Conservation (phyloP, 2,113 vertebrate genomes). For the Ochotona princeps region DNA sequence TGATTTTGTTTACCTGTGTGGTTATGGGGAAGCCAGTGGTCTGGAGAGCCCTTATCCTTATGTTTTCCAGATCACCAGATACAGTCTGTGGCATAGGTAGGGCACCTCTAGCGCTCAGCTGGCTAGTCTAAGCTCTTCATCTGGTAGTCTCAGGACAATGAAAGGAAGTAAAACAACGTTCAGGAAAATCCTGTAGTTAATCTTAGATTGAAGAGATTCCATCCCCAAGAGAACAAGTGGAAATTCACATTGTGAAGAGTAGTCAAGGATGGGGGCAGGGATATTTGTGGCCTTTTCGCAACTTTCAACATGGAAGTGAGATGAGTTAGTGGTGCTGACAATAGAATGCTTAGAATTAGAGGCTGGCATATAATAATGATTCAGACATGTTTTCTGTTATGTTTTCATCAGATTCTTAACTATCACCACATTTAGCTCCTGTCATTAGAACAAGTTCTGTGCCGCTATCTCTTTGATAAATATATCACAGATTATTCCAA, state of each 20-base stretch:
- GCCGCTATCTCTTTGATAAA: not conserved
- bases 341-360: slow-evolving; percentile 1
- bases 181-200: not conserved
- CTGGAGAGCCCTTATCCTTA: not conserved
- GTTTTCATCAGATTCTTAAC: not conserved
- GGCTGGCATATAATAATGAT: not conserved
- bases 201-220: not conserved
- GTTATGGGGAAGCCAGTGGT: not conserved
- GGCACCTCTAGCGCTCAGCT: not conserved
- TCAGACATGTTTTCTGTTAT: not conserved
- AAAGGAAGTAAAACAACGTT: not conserved
- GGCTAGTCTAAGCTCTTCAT: not conserved
- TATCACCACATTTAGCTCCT: not conserved
- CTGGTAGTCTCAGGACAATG: not conserved
- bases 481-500: not conserved
- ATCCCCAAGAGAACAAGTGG: not conserved
- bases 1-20: not conserved
- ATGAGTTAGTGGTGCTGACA: not conserved
- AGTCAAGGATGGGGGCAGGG: not conserved
- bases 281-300: not conserved
- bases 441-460: not conserved
- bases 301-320: not conserved
- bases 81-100: not conserved
- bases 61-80: not conserved
- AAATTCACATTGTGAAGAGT: not conserved